Evolutionary conservation across 2,113 vertebrate species (phyloP).

Genomic region (Neomonachus schauinslandi): DNA sequence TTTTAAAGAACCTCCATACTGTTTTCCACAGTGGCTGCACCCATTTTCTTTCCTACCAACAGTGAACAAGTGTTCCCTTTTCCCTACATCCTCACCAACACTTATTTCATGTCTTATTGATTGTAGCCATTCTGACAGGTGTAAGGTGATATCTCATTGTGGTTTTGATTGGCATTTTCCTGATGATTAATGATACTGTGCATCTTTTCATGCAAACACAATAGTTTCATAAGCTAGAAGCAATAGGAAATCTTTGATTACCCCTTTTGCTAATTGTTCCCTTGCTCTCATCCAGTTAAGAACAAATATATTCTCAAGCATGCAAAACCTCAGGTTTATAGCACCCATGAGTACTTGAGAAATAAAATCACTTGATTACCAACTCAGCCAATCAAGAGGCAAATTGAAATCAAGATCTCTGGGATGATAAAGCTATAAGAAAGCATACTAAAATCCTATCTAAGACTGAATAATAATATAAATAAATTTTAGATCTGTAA

Average conservation of each 20-base stretch:
- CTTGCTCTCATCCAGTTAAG: neutral
- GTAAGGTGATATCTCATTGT: neutral
- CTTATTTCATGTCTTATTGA: neutral
- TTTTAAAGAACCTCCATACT: neutral
- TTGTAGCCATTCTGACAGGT: neutral
- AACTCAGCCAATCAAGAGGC: neutral
- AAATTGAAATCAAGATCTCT: neutral
- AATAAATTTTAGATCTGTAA: neutral
- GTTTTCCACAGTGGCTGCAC: neutral
- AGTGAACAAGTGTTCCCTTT: neutral
- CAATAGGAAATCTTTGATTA: neutral
- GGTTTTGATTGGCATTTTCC: neutral
- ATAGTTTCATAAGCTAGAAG: constrained; percentile 25
- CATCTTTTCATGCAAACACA: neutral
- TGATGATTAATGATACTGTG: neutral
- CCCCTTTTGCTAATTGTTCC: neutral
- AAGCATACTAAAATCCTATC: neutral
- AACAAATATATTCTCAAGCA: neutral
- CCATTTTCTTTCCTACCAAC: neutral
- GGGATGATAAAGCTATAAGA: neutral
- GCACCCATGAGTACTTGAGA: neutral
- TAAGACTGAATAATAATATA: neutral
- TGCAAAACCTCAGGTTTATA: neutral
- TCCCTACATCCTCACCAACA: neutral
- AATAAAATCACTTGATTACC: neutral